Evolutionary conservation across 2,797 vertebrate species (phyloP), one percentile per base, ranked within the genome.

Genomic region (Scyliorhinus canicula): DNA sequence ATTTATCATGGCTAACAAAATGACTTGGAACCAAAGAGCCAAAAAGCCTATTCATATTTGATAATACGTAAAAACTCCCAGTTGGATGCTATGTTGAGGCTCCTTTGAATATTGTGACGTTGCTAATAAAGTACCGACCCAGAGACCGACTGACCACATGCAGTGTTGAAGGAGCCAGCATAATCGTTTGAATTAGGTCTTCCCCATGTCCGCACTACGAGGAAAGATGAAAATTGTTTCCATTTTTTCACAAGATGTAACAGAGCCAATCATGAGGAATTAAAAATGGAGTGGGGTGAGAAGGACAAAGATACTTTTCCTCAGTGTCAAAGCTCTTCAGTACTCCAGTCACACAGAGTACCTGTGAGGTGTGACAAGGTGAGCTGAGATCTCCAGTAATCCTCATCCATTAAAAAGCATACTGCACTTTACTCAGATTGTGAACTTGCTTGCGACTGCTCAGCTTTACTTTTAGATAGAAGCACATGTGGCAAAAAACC

Each of bases 51-150:
- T 65, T 90, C 19, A n/a, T n/a, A n/a, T n/a, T n/a, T n/a, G n/a
- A n/a, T n/a, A n/a, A n/a, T n/a, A n/a, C n/a, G n/a, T n/a, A n/a
- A n/a, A n/a, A n/a, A 44, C 40, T 91, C 60, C 55, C 88, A 26
- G n/a, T 65, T 91, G 57, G n/a, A 91, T 65, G 60, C n/a, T 14
- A 11, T 44, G n/a, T 63, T 26, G 88, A 60, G 88, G 57, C 19
- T 44, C n/a, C 60, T 65, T 65, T 91, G 21, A 44, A 91, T 91
- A 91, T 91, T 63, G n/a, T 91, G n/a, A 91, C 88, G 44, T 91
- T 91, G n/a, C 2, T 65, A 91, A 91, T 91, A 65, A 91, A 91
- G n/a, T 65, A 65, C 60, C 88, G 24, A 26, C 0, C 57, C 24
- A 11, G 19, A 65, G n/a, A 65, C 60, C 26, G 88, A 91, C 60